These are phyloP conservation scores for Tachina grossa DNA, from an alignment of 2,888 invertebrate species.

Conservation along the genomic window DNA sequence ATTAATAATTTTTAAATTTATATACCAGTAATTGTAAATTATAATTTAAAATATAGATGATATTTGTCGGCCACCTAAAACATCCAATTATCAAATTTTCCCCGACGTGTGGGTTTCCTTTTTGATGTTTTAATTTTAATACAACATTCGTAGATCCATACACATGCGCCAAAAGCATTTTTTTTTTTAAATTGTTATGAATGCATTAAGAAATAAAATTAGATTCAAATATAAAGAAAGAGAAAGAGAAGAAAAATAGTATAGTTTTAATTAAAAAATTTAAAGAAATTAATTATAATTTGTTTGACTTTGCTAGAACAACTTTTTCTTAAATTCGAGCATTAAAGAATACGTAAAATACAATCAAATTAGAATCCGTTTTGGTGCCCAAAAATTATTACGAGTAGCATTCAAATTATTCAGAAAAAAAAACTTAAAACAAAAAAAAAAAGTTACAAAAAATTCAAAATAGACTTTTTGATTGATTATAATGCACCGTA, in stretches of 20 bases:
- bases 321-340: too few relatives aligned
- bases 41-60: conserved; percentile 9
- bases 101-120: conserved; percentile 78
- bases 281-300: background rate
- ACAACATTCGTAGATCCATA: conserved; percentile 33
- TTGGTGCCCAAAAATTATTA: too few relatives aligned
- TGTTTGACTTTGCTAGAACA: too few relatives aligned
- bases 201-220: conserved; percentile 24
- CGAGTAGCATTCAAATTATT: too few relatives aligned
- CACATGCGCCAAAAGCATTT: conserved; percentile 48
- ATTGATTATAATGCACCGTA: too few relatives aligned
- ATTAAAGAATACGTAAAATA: too few relatives aligned
- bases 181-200: background rate
- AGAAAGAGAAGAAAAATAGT: conserved; percentile 46
- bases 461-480: too few relatives aligned
- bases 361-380: too few relatives aligned
- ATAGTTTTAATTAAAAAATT: background rate
- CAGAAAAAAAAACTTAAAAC: too few relatives aligned
- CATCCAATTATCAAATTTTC: conserved; percentile 82
- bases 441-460: too few relatives aligned
- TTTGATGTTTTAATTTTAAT: conserved; percentile 62
- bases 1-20: conserved; percentile 30
- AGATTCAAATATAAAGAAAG: conserved; percentile 3
- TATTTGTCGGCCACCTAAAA: conserved; percentile 74
- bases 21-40: conserved; percentile 26